phyloP scores from a whole-genome alignment of 2,113 vertebrate genomes.

The Tenrec ecaudatus region DNA sequence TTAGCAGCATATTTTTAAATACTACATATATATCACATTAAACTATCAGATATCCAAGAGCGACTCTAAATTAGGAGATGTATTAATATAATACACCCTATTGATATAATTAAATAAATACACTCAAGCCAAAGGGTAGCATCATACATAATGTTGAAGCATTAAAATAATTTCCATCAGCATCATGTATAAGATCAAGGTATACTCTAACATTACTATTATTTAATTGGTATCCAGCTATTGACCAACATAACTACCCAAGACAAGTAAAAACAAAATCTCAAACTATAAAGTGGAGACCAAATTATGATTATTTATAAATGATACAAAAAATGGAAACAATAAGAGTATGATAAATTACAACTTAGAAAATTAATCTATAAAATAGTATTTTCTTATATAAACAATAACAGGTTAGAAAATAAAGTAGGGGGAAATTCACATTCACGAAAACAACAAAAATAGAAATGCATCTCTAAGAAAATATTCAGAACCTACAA shows the following conservation, averaged over 20 bases:
- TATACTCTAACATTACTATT: neutral
- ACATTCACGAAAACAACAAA: too few species aligned
- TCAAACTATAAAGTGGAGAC: too few species aligned
- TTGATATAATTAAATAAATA: neutral
- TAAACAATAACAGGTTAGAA: too few species aligned
- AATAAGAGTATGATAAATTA: too few species aligned
- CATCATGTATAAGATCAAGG: neutral
- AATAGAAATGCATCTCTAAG: too few species aligned
- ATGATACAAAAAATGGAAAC: too few species aligned
- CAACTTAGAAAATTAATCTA: too few species aligned
- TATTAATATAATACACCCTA: neutral
- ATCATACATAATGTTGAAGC: neutral
- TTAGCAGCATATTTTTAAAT: neutral
- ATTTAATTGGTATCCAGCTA: neutral
- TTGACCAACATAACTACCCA: neutral
- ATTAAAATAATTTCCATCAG: neutral
- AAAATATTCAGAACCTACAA: too few species aligned
- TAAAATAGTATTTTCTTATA: too few species aligned
- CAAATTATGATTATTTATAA: too few species aligned
- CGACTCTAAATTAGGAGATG: constrained; percentile 27
- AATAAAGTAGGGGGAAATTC: too few species aligned
- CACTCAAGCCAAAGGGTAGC: neutral
- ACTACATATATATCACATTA: neutral
- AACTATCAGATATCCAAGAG: neutral
- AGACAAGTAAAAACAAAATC: neutral